phyloP scores from a whole-genome alignment of 2,888 invertebrate genomes.

The Lapara coniferarum region DNA sequence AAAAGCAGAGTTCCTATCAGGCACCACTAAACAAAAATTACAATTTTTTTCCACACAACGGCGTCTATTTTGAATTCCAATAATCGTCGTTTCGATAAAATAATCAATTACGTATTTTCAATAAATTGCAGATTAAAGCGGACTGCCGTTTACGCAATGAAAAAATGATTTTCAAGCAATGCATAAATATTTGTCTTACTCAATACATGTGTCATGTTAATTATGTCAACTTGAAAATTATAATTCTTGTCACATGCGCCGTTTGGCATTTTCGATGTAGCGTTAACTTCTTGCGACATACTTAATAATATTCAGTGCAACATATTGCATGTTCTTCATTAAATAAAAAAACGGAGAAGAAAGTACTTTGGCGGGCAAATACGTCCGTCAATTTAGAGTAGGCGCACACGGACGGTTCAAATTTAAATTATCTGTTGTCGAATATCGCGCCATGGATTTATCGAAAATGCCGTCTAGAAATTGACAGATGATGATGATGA shows the following conservation, averaged over 20 bases:
- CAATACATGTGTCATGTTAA: neutral
- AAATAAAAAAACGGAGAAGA: no score
- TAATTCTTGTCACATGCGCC: constrained; percentile 2
- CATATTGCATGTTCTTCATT: no score
- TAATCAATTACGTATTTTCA: neutral
- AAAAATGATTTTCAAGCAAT: neutral
- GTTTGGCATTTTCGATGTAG: neutral
- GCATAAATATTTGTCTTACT: neutral
- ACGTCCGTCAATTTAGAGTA: no score
- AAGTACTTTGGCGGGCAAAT: no score
- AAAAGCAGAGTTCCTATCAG: no score
- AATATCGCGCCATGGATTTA: no score
- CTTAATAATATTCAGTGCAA: neutral
- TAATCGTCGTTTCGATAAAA: neutral
- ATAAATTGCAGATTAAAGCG: neutral
- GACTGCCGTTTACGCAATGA: neutral
- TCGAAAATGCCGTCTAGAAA: no score
- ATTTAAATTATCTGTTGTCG: no score
- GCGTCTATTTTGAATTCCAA: neutral
- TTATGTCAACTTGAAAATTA: neutral
- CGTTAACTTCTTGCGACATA: neutral
- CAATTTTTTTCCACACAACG: no score
- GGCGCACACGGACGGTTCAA: no score
- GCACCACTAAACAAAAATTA: no score
- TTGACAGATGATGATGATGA: no score